Evolutionary conservation across 2,113 vertebrate species (phyloP).

Genomic region (Melanerpes formicivorus): DNA sequence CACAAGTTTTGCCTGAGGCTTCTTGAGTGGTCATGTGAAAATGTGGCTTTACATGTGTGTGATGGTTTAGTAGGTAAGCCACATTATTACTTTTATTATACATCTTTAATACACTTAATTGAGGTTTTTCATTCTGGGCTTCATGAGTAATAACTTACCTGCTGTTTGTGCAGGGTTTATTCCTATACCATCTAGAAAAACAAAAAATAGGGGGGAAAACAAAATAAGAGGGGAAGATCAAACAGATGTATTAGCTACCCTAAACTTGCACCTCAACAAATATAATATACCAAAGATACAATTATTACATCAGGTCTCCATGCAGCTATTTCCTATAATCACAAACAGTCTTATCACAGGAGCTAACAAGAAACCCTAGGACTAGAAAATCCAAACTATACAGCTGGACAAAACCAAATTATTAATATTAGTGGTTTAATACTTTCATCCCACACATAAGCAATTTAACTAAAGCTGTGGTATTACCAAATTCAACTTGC

Average conservation of each 20-base stretch:
- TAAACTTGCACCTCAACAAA: background rate
- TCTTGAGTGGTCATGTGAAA: background rate
- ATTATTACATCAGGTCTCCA: background rate
- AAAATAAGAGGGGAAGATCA: background rate
- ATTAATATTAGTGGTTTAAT: background rate
- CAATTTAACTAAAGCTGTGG: background rate
- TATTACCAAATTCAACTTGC: background rate
- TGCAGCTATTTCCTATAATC: background rate
- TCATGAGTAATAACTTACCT: slow-evolving; percentile 68
- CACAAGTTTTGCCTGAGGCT: background rate
- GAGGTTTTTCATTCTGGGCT: background rate
- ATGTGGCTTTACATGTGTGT: background rate
- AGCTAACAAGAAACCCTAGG: background rate
- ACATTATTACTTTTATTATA: background rate
- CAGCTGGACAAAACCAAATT: background rate
- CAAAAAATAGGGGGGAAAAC: background rate
- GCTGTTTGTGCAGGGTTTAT: slow-evolving; percentile 85
- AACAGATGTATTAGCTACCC: background rate
- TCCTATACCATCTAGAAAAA: slow-evolving; percentile 81
- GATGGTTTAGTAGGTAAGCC: background rate
- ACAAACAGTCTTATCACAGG: background rate
- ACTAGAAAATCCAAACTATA: background rate
- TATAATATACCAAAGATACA: background rate
- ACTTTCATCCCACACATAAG: background rate
- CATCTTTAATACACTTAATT: background rate